Percentiles rank a stretch among this genome's conserved stretches.
phyloP scores from a whole-genome alignment of 2,797 vertebrate species.

The Acestrorhynchus altus region DNA sequence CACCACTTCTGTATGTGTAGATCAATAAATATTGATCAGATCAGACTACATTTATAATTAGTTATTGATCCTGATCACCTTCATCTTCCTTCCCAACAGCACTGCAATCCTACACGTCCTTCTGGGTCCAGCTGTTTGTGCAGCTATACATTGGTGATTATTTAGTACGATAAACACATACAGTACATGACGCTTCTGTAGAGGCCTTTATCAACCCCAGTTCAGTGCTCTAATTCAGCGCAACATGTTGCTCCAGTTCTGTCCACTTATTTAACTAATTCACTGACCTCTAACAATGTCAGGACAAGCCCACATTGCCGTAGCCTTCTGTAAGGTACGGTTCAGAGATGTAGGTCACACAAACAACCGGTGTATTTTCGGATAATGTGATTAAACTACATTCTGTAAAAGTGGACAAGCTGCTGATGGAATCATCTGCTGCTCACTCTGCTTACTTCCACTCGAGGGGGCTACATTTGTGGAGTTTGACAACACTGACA shows the following conservation, averaged over 20 bases:
- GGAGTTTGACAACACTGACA: not conserved
- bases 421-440: not conserved
- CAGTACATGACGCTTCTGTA: constrained; percentile 3
- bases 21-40: no score
- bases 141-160: no score
- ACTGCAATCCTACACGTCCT: no score
- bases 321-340: not conserved
- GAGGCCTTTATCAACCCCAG: constrained; percentile 25
- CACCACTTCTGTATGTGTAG: no score
- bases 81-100: no score
- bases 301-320: not conserved
- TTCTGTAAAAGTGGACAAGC: not conserved
- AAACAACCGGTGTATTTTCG: constrained; percentile 14
- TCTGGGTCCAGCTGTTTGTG: no score
- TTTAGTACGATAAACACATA: not conserved
- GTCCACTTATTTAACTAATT: constrained; percentile 40
- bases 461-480: not conserved
- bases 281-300: constrained; percentile 28
- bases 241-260: constrained; percentile 37
- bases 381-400: not conserved
- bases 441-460: not conserved
- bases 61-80: no score
- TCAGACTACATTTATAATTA: no score
- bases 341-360: constrained; percentile 30
- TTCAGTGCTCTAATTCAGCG: constrained; percentile 38